phyloP scores from a whole-genome alignment of 2,797 vertebrate genomes.

The Sorex maritimensis region DNA sequence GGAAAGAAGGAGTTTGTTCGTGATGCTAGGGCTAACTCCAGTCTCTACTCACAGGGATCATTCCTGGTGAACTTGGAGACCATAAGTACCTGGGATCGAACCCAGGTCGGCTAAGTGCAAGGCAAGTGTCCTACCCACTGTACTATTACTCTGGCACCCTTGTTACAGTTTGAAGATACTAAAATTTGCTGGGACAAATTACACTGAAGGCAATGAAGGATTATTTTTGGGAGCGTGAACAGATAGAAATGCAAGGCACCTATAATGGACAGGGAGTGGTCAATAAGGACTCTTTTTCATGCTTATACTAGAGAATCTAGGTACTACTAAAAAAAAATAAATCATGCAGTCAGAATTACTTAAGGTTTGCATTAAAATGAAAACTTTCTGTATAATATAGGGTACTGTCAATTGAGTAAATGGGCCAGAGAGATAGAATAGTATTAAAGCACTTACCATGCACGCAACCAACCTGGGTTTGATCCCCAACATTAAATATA shows the following conservation, averaged over 20 bases:
- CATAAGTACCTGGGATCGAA: too few relatives aligned
- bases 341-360: neutral
- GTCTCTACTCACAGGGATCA: too few relatives aligned
- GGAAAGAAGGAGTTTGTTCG: too few relatives aligned
- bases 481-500: too few relatives aligned
- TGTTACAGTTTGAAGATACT: neutral
- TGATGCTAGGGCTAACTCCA: neutral
- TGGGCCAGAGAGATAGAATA: too few relatives aligned
- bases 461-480: too few relatives aligned
- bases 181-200: neutral
- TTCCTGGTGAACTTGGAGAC: too few relatives aligned
- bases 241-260: neutral
- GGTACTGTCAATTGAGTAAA: too few relatives aligned
- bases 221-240: neutral
- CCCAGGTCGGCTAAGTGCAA: too few relatives aligned
- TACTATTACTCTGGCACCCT: too few relatives aligned
- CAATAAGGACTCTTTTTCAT: neutral
- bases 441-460: too few relatives aligned
- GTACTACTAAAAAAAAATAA: neutral
- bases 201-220: neutral
- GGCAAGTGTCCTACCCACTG: too few relatives aligned
- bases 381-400: constrained; percentile 1
- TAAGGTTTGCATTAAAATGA: constrained; percentile 21
- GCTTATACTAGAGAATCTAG: neutral
- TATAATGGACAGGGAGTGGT: neutral